Evolutionary conservation across 2,888 invertebrate genomes (phyloP), one percentile per base, ranked within the genome.

Genomic region (Drosophila ustulata): DNA sequence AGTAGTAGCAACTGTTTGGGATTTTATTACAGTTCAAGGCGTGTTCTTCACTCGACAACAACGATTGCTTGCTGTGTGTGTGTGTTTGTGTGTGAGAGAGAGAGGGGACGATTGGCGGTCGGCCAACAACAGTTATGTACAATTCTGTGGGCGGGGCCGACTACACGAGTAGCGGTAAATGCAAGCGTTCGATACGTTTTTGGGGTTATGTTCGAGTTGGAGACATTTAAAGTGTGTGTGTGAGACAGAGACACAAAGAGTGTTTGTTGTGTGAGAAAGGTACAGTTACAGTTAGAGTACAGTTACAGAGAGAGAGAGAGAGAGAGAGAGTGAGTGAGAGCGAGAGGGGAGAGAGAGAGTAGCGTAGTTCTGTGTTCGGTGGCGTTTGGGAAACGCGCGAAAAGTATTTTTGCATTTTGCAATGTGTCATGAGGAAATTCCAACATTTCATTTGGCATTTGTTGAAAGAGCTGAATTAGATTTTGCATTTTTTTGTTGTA

Each of bases 381-480:
- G 67, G 78, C 80, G 78, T 78, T 78, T 66, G 37, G 43, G 59
- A 71, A 79, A 79, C 78, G 78, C 73, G 43, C 70, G 78, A 75
- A 76, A 66, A 59, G 67, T 75, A 52, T 68, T 71, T 18, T 18
- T 18, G 18, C 56, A 37, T 68, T 68, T 72, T 76, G 67, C 73
- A 73, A 56, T 67, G 78, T 83, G 69, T 84, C 76, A 85, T 90
- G 91, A 91, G 91, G 91, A 90, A 86, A 86, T 78, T 89, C 78
- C 70, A 83, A 89, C 86, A 89, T 89, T 89, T 80, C 80, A 75
- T 83, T 87, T 90, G 91, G 91, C 89, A 81, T 89, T 91, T 91
- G 91, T 91, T 90, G 91, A 90, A 91, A 91, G 89, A 91, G 91
- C 91, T 91, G 86, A 91, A 91, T 91, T 91, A 91, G 90, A 77